These are phyloP conservation scores for Gallinago jamesoni DNA, from an alignment of 2,113 vertebrate genomes.

Conservation along the genomic window DNA sequence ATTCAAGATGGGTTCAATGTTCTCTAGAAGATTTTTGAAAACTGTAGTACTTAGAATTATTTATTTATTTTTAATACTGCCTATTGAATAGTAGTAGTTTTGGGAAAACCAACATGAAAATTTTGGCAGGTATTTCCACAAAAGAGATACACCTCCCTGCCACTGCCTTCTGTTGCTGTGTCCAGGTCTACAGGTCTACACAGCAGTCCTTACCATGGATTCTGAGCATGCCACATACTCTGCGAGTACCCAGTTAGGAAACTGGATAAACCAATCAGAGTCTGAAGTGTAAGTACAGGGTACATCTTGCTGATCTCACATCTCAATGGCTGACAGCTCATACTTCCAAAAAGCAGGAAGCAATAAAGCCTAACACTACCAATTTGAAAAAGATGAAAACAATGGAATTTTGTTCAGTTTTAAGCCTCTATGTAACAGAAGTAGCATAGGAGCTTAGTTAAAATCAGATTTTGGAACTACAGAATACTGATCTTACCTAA, in stretches of 20 bases:
- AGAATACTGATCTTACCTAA: neutral
- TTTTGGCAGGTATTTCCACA: neutral
- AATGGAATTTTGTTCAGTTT: neutral
- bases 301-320: neutral
- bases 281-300: neutral
- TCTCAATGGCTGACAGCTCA: neutral
- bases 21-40: neutral
- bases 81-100: neutral
- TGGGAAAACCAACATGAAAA: neutral
- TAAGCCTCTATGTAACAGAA: neutral
- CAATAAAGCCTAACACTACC: neutral
- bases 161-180: neutral
- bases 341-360: neutral
- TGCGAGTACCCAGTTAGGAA: neutral
- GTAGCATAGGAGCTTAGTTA: neutral
- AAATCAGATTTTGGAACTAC: neutral
- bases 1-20: neutral
- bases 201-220: neutral
- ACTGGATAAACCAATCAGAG: neutral
- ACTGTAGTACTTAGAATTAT: neutral
- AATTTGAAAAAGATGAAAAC: neutral
- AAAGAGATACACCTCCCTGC: neutral
- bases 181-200: neutral
- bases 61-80: neutral
- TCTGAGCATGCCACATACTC: fast-evolving